These are phyloP conservation scores for Laothoe populi DNA, from an alignment of 2,888 invertebrate genomes.

Conservation along the genomic window DNA sequence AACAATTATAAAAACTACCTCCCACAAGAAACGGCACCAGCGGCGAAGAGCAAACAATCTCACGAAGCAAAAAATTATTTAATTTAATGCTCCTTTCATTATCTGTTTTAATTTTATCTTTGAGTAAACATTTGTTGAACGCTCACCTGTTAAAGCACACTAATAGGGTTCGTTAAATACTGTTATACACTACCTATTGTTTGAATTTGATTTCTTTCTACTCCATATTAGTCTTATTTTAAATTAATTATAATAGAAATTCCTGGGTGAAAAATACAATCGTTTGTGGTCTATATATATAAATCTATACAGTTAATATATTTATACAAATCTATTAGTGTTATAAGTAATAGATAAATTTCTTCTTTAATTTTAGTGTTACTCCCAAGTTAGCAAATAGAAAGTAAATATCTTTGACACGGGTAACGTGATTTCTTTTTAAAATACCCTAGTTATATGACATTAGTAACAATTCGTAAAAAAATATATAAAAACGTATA, in stretches of 20 bases:
- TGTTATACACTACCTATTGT: neutral
- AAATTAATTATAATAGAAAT: too few relatives aligned
- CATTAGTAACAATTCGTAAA: neutral
- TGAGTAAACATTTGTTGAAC: conserved; percentile 53
- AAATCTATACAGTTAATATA: too few relatives aligned
- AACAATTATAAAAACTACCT: conserved; percentile 33
- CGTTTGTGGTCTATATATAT: too few relatives aligned
- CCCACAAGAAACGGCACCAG: conserved; percentile 40
- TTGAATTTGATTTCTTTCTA: neutral
- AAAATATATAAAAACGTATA: neutral
- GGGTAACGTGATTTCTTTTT: too few relatives aligned
- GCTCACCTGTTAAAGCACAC: conserved; percentile 52
- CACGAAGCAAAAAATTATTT: conserved; percentile 45
- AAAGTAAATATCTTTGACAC: too few relatives aligned
- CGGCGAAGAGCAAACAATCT: conserved; percentile 41
- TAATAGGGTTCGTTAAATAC: conserved; percentile 16
- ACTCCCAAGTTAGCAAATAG: too few relatives aligned
- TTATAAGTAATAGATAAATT: too few relatives aligned
- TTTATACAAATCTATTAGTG: too few relatives aligned
- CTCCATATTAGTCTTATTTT: conserved; percentile 23
- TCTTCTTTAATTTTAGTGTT: too few relatives aligned
- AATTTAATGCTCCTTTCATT: conserved; percentile 55
- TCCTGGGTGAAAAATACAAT: too few relatives aligned
- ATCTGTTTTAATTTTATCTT: conserved; percentile 64
- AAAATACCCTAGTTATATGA: too few relatives aligned